Conservation (phyloP, 2,113 vertebrate genomes). For the Pungitius pungitius region DNA sequence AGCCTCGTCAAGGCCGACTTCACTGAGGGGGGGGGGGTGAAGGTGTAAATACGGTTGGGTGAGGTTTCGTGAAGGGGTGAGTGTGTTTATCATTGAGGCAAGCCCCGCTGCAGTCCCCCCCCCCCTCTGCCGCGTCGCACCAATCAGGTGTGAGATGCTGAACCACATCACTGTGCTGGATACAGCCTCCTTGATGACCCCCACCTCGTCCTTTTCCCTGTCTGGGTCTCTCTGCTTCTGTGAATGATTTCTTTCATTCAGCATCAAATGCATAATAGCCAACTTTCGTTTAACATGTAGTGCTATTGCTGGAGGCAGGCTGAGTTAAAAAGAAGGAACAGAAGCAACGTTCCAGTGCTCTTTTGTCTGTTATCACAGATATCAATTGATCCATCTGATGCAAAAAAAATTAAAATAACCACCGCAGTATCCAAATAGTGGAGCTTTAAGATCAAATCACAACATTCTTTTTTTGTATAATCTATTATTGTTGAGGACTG, state of each 20-base stretch:
- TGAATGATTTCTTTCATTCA: conserved; percentile 67
- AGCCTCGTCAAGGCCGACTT: conserved; percentile 64
- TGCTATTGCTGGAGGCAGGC: conserved; percentile 57
- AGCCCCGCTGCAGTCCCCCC: conserved; percentile 53
- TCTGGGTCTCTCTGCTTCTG: conserved; percentile 42
- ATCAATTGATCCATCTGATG: conserved; percentile 8
- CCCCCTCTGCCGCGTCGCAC: conserved; percentile 28
- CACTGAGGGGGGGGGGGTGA: conserved; percentile 31
- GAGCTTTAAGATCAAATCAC: not conserved
- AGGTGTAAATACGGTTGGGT: conserved; percentile 19
- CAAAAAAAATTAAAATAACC: not conserved
- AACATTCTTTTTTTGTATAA: not conserved
- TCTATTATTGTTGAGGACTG: not conserved
- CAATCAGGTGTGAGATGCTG: conserved; percentile 63
- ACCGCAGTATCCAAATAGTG: not conserved
- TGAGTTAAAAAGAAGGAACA: conserved; percentile 70
- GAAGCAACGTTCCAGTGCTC: conserved; percentile 32
- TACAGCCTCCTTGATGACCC: conserved; percentile 42
- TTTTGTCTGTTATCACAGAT: conserved; percentile 9
- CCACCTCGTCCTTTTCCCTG: conserved; percentile 1
- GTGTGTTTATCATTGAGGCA: conserved; percentile 58
- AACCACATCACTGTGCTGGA: conserved; percentile 58
- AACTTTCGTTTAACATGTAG: conserved; percentile 67
- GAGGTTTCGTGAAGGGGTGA: conserved; percentile 11
- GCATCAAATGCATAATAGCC: conserved; percentile 67